These are phyloP conservation scores for Henicopernis longicauda DNA, from an alignment of 2,113 vertebrate genomes.

Conservation along the genomic window DNA sequence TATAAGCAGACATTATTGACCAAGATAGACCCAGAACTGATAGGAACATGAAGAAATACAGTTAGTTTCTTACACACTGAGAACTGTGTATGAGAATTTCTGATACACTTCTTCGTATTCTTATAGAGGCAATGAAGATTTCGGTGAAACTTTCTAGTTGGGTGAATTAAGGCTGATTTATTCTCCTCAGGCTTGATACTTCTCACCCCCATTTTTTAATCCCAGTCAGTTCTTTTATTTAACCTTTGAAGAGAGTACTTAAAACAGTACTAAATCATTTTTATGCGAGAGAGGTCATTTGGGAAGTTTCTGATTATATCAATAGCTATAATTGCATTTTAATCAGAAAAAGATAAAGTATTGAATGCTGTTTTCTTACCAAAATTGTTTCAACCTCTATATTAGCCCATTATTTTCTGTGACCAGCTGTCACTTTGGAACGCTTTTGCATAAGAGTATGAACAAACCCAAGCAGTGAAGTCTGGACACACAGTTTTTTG, in stretches of 20 bases:
- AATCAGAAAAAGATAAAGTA: not conserved
- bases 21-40: not conserved
- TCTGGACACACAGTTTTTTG: not conserved
- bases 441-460: not conserved
- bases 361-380: not conserved
- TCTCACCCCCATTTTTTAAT: not conserved
- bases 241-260: not conserved
- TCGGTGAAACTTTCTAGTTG: not conserved
- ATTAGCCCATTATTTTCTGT: not conserved
- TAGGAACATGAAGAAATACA: not conserved
- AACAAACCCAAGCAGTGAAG: not conserved
- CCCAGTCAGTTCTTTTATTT: not conserved
- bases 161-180: not conserved
- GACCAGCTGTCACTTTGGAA: not conserved
- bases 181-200: not conserved
- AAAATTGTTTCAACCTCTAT: not conserved
- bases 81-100: not conserved
- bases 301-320: not conserved
- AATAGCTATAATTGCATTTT: not conserved
- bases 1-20: not conserved
- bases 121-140: not conserved
- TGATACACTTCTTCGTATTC: not conserved
- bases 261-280: not conserved
- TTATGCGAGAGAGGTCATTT: not conserved
- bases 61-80: not conserved